phyloP scores from a whole-genome alignment of 1,140 invertebrate species.

The Dendroctonus valens region DNA sequence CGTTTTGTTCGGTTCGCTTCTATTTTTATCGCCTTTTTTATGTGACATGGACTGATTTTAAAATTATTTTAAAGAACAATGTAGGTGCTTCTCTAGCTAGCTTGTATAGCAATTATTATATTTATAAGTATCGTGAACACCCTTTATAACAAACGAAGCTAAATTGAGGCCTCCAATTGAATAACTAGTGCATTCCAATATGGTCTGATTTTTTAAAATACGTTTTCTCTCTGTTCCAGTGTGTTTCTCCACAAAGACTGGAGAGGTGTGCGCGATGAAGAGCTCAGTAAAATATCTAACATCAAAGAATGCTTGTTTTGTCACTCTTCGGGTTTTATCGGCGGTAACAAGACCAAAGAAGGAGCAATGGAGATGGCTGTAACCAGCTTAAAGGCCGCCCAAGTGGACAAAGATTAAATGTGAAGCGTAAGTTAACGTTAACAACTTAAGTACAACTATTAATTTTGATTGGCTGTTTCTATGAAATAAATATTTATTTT shows the following conservation, averaged over 20 bases:
- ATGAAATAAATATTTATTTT: no score
- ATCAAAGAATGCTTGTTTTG: constrained; percentile 83
- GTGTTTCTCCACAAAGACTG: constrained; percentile 75
- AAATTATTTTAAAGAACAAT: constrained; percentile 7
- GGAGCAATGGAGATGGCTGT: constrained; percentile 86
- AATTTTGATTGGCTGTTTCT: no score
- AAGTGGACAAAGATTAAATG: constrained; percentile 37
- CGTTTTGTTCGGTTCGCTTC: no score
- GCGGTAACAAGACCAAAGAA: constrained; percentile 78
- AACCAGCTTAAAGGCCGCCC: constrained; percentile 57
- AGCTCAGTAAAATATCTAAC: constrained; percentile 64
- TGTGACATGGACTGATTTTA: not conserved
- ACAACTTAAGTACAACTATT: no score
- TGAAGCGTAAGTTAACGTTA: not conserved
- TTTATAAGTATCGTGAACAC: not conserved
- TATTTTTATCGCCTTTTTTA: no score
- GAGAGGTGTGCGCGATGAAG: constrained; percentile 78
- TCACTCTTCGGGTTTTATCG: constrained; percentile 88
- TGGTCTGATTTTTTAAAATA: not conserved
- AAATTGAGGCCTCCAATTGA: not conserved
- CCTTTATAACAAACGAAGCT: not conserved
- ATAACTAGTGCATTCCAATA: not conserved
- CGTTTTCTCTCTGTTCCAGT: constrained; percentile 55
- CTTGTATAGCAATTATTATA: constrained; percentile 1
- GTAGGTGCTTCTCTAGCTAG: not conserved